These are phyloP conservation scores for Sorex maritimensis DNA, from an alignment of 2,797 vertebrate genomes.

Conservation along the genomic window DNA sequence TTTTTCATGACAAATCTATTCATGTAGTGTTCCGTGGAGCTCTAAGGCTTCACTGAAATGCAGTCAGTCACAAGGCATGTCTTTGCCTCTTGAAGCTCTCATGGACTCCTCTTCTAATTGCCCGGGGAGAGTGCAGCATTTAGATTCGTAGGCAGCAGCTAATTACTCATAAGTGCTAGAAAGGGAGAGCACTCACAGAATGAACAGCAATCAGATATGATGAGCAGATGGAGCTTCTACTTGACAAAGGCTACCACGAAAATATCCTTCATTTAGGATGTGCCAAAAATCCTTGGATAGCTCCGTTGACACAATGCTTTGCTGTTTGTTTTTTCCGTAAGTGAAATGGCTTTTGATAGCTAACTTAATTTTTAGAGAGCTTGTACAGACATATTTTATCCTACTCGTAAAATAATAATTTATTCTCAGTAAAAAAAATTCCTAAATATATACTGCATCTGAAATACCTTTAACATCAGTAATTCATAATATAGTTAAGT, in stretches of 20 bases:
- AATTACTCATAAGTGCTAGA: slow-evolving; percentile 89
- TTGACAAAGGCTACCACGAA: slow-evolving; percentile 83
- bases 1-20: neutral
- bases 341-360: slow-evolving; percentile 85
- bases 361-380: slow-evolving; percentile 79
- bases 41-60: slow-evolving; percentile 82
- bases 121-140: slow-evolving; percentile 79
- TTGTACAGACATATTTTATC: slow-evolving; percentile 52
- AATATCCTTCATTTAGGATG: slow-evolving; percentile 84
- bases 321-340: slow-evolving; percentile 73
- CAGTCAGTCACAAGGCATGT: slow-evolving; percentile 81
- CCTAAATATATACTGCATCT: neutral
- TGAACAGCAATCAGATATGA: slow-evolving; percentile 88
- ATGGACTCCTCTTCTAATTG: slow-evolving; percentile 84
- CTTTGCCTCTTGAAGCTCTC: slow-evolving; percentile 78
- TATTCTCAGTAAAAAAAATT: slow-evolving; percentile 65
- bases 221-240: slow-evolving; percentile 90
- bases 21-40: slow-evolving; percentile 73
- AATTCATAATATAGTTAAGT: neutral
- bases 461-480: neutral
- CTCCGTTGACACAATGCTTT: slow-evolving; percentile 83
- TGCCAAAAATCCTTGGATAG: slow-evolving; percentile 86
- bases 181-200: slow-evolving; percentile 75
- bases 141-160: slow-evolving; percentile 86
- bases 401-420: neutral